Evolutionary conservation across 2,888 invertebrate genomes (phyloP), one percentile per base, ranked within the genome.

Genomic region (Cataglyphis albicans): DNA sequence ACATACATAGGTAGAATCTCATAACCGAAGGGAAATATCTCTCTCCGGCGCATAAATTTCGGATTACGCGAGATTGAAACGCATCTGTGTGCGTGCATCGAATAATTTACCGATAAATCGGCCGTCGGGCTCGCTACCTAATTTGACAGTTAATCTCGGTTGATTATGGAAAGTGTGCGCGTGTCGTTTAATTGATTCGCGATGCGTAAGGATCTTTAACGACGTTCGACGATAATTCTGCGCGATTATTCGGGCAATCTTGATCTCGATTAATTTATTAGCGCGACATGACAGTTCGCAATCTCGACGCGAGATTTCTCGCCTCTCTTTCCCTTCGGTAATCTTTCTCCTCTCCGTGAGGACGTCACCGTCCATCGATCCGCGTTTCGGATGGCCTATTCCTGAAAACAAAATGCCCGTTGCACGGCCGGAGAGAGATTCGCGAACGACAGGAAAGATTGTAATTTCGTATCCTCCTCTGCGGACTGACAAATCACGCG

Each of bases 401-500:
- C 3, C 21, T 32, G 72, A 48, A 59, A 80, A 44, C 70, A 59
- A 70, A 70, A 25, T 44, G 57, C 15, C 41, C 29, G 41, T 35
- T 57, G 21, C 57, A 21, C 78, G 55, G 32, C 67, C 29, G n/a
- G 38, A 68, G 41, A 57, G 4, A 52, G 52, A 32, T 32, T 38
- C 72, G 59, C 72, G 18, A 32, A 7, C 44, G 44, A 59, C 44
- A 5, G 32, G 44, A 35, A 29, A 59, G 59, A 59, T 80, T 59
- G 72, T 48, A 59, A 80, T 44, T 59, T 55, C 12, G 59, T 21
- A 3, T 25, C 12, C 32, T 15, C 12, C 35, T 5, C 3, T 15
- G 25, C 63, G 57, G 55, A 52, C 67, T 86, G 89, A 88, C 82
- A 80, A 83, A 81, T 87, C 78, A 64, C 63, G 65, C 82, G 78